Conservation (phyloP, 2,113 vertebrate species). For the Paradoxurus hermaphroditus region DNA sequence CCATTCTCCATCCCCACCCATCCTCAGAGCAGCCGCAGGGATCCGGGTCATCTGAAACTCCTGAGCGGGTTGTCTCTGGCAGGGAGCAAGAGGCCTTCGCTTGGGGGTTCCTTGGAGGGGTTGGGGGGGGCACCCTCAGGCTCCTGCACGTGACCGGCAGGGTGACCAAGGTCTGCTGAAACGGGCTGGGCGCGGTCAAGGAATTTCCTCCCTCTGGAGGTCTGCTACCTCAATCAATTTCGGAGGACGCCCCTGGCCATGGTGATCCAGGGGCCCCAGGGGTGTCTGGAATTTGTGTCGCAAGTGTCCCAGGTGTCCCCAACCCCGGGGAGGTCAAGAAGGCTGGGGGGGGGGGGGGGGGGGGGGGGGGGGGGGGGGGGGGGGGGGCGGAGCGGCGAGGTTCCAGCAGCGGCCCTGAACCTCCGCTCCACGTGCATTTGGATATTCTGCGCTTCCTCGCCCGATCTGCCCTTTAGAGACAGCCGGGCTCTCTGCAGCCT, state of each 20-base stretch:
- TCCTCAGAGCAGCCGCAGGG: background rate
- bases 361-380: fast-evolving
- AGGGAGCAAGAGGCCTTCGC: background rate
- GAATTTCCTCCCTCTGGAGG: background rate
- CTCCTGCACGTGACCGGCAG: background rate
- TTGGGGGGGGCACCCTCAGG: background rate
- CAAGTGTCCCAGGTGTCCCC: background rate
- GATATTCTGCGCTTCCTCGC: background rate
- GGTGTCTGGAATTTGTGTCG: background rate
- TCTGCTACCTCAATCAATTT: background rate
- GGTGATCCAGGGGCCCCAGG: background rate
- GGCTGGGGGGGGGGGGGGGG: too few species aligned
- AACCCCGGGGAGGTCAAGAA: background rate
- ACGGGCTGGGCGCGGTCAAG: background rate
- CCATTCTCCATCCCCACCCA: fast-evolving
- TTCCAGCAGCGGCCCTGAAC: background rate
- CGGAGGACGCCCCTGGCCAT: background rate
- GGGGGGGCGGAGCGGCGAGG: fast-evolving
- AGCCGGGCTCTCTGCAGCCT: background rate
- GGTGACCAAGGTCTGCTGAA: background rate
- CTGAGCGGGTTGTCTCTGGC: background rate
- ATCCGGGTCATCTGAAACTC: background rate
- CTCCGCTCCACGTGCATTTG: background rate
- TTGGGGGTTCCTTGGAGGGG: background rate
- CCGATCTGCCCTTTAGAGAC: background rate